phyloP scores from a whole-genome alignment of 2,113 vertebrate genomes.

The Genyomyrus donnyi region DNA sequence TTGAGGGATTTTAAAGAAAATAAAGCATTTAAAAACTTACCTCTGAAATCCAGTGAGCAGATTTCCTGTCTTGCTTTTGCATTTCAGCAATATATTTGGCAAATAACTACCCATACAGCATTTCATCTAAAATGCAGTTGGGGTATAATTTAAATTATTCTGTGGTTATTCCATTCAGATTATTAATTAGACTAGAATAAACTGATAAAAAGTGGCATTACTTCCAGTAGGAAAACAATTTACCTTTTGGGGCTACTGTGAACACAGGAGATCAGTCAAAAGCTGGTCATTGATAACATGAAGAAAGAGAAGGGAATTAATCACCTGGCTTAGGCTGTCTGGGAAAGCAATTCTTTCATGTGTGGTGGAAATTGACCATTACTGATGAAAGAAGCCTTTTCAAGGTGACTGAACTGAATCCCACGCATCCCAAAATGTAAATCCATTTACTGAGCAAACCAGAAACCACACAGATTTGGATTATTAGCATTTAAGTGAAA shows the following conservation, averaged over 20 bases:
- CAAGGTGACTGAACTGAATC: not conserved
- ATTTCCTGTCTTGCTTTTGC: not conserved
- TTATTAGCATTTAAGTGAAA: not conserved
- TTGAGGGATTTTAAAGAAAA: not conserved
- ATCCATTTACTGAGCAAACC: not conserved
- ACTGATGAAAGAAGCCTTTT: not conserved
- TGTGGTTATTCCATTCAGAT: not conserved
- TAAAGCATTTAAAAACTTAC: not conserved
- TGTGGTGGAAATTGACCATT: not conserved
- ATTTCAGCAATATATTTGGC: not conserved
- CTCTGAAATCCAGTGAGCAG: not conserved
- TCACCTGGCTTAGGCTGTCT: not conserved
- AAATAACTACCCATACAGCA: not conserved
- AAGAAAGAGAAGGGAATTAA: not conserved
- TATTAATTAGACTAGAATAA: not conserved
- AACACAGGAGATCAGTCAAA: not conserved
- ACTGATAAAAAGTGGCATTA: not conserved
- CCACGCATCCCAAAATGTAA: not conserved
- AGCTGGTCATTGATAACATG: not conserved
- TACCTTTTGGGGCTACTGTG: not conserved
- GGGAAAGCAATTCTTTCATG: not conserved
- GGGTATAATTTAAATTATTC: not conserved
- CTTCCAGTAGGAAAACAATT: not conserved
- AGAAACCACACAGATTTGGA: not conserved
- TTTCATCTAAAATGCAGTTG: not conserved